A percentile compares a stretch with the other conserved stretches of the same genome.
Conservation (phyloP, 2,888 invertebrate species). For the Catocala fraxini region DNA sequence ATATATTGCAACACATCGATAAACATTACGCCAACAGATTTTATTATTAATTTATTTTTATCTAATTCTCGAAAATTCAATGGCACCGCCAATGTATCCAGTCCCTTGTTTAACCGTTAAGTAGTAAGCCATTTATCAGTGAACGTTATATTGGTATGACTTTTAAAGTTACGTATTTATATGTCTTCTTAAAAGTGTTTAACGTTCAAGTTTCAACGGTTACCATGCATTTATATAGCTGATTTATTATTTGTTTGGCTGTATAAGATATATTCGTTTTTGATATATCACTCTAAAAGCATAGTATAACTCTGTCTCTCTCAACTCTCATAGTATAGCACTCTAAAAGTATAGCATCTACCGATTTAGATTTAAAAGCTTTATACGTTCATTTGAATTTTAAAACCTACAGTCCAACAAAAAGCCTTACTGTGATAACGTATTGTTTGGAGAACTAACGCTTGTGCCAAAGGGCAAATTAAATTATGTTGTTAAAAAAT, state of each 20-base stretch:
- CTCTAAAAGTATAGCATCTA: too few relatives aligned
- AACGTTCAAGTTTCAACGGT: slow-evolving; percentile 16
- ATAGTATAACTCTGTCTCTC: too few relatives aligned
- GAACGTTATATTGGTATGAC: slow-evolving; percentile 29
- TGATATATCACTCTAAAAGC: slow-evolving; percentile 23
- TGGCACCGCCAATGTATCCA: neutral
- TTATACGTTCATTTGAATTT: neutral
- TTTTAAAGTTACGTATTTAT: slow-evolving; percentile 31
- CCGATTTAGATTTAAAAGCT: slow-evolving; percentile 9
- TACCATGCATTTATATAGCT: slow-evolving; percentile 25
- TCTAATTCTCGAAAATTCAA: neutral
- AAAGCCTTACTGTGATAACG: neutral
- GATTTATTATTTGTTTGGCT: slow-evolving; percentile 44
- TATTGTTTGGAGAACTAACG: neutral
- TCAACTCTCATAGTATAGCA: too few relatives aligned
- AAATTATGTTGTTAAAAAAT: neutral
- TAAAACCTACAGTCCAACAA: neutral
- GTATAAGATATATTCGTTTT: slow-evolving; percentile 31
- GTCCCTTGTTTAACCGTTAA: neutral
- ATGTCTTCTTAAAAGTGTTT: slow-evolving; percentile 34
- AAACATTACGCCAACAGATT: slow-evolving; percentile 12
- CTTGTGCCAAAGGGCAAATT: slow-evolving; percentile 2
- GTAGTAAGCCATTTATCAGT: slow-evolving; percentile 19
- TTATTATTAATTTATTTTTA: slow-evolving; percentile 18
- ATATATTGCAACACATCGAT: slow-evolving; percentile 26